A percentile compares a stretch with the other conserved stretches of the same genome.
Evolutionary conservation across 2,113 vertebrate species (phyloP).

Genomic region (Equus przewalskii): DNA sequence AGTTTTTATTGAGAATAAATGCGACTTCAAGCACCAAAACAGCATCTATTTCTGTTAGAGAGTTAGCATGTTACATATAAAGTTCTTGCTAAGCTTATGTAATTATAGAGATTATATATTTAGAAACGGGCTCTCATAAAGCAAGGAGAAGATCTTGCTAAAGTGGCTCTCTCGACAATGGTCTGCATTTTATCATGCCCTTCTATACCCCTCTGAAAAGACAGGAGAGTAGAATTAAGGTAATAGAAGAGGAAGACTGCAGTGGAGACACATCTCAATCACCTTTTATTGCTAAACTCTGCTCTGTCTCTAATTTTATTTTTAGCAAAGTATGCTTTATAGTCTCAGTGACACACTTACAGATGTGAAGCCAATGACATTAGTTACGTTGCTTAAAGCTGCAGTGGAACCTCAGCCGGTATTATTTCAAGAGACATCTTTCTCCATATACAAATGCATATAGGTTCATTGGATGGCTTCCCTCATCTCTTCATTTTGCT

Average conservation of each 20-base stretch:
- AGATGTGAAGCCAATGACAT: constrained; percentile 9
- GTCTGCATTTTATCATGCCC: neutral
- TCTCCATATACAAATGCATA: neutral
- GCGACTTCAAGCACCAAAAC: neutral
- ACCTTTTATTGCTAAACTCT: constrained; percentile 44
- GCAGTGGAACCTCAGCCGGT: neutral
- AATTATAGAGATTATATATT: neutral
- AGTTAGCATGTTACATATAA: neutral
- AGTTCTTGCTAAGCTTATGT: neutral
- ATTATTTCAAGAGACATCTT: constrained; percentile 52
- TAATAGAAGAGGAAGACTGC: neutral
- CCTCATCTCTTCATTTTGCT: constrained; percentile 49
- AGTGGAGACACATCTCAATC: neutral
- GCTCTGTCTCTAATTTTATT: constrained; percentile 44
- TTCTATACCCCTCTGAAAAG: neutral
- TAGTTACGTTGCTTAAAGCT: neutral
- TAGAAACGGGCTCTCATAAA: neutral
- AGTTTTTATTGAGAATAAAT: neutral
- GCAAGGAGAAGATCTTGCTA: neutral
- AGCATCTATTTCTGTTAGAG: neutral
- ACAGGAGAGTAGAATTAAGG: neutral
- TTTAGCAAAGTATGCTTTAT: constrained; percentile 1
- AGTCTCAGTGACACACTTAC: neutral
- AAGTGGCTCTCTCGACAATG: neutral
- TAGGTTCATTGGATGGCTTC: neutral